Conservation (phyloP, 2,797 vertebrate species). For the Knipowitschia caucasica region DNA sequence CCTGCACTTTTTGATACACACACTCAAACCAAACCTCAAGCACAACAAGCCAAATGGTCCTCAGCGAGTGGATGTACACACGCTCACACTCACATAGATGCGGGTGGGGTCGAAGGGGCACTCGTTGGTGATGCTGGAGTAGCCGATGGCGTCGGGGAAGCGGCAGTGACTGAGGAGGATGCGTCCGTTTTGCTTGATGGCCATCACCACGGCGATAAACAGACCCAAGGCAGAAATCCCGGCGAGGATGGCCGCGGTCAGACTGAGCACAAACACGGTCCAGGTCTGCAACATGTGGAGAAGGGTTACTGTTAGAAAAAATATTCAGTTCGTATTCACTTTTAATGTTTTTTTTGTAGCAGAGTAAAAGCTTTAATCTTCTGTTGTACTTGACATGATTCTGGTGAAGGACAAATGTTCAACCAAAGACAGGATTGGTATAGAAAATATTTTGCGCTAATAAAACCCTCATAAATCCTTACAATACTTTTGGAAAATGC, state of each 20-base stretch:
- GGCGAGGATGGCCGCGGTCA: constrained; percentile 72
- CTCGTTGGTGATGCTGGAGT: constrained; percentile 72
- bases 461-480: too few relatives aligned
- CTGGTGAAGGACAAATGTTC: too few relatives aligned
- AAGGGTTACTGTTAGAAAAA: not conserved
- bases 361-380: too few relatives aligned
- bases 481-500: too few relatives aligned
- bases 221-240: constrained; percentile 79
- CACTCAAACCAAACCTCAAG: too few relatives aligned
- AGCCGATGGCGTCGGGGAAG: constrained; percentile 48
- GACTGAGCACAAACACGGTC: constrained; percentile 72
- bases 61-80: constrained; percentile 11
- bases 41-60: too few relatives aligned
- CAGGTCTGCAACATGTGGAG: constrained; percentile 69
- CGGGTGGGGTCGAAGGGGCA: constrained; percentile 91
- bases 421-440: too few relatives aligned
- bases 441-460: too few relatives aligned
- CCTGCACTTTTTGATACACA: too few relatives aligned
- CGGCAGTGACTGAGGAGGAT: constrained; percentile 81
- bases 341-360: too few relatives aligned
- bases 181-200: constrained; percentile 74
- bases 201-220: constrained; percentile 72
- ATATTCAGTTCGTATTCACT: too few relatives aligned
- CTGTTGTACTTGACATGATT: too few relatives aligned
- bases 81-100: constrained; percentile 81